Evolutionary conservation across 2,888 invertebrate species (phyloP).

Genomic region (Cacoxenus indagator): DNA sequence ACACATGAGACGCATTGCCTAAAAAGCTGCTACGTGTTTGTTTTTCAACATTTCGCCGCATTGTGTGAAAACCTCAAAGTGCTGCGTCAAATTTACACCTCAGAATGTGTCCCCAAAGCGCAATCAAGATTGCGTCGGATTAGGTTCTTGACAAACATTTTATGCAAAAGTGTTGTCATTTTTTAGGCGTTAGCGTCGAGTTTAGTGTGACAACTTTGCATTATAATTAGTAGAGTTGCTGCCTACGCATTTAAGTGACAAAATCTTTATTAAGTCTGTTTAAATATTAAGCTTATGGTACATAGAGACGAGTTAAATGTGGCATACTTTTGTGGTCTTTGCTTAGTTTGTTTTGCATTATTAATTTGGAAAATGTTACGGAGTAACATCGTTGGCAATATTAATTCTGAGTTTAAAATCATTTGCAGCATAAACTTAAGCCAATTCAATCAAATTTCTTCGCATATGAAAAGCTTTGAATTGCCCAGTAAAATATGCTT

Average conservation of each 20-base stretch:
- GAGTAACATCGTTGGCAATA: not conserved
- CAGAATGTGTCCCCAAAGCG: constrained; percentile 57
- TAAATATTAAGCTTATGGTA: constrained; percentile 38
- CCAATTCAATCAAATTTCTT: not conserved
- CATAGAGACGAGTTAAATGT: not conserved
- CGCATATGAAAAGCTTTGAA: not conserved
- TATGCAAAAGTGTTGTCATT: not conserved
- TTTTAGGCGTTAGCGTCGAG: not conserved
- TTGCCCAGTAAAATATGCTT: not conserved
- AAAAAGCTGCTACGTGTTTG: constrained; percentile 31
- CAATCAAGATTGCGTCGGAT: constrained; percentile 51
- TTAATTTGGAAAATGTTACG: constrained; percentile 1
- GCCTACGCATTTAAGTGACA: constrained; percentile 42
- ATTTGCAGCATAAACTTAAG: not conserved
- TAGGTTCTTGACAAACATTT: constrained; percentile 8
- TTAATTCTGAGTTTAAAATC: not conserved
- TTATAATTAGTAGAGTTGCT: constrained; percentile 46
- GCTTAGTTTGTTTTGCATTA: not conserved
- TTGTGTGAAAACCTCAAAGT: not conserved
- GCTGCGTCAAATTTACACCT: constrained; percentile 54
- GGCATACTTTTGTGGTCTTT: not conserved
- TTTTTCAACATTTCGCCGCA: constrained; percentile 6
- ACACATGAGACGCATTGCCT: not conserved
- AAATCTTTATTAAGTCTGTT: constrained; percentile 41
- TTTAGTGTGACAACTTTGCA: constrained; percentile 12